phyloP scores from a whole-genome alignment of 2,113 vertebrate genomes.

The Morone saxatilis region DNA sequence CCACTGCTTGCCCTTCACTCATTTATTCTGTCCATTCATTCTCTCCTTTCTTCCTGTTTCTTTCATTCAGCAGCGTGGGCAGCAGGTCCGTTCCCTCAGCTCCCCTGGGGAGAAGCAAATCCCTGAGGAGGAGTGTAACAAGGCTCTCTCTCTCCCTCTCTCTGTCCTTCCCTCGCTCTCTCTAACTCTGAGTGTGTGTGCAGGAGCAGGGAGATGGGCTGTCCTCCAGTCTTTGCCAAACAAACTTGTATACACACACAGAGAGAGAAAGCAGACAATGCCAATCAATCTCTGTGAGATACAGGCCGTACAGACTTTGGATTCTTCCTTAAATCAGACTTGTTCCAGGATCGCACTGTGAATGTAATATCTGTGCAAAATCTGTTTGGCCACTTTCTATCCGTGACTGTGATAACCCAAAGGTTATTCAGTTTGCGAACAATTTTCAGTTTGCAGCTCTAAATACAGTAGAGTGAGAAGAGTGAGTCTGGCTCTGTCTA shows the following conservation, averaged over 20 bases:
- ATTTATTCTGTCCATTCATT: constrained; percentile 58
- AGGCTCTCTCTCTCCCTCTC: constrained; percentile 63
- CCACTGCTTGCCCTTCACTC: constrained; percentile 50
- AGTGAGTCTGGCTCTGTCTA: neutral
- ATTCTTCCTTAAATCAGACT: constrained; percentile 7
- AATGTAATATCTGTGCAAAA: neutral
- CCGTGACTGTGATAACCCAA: neutral
- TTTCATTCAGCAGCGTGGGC: constrained; percentile 69
- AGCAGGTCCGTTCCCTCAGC: constrained; percentile 73
- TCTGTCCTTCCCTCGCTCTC: constrained; percentile 46
- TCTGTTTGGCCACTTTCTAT: neutral
- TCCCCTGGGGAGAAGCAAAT: constrained; percentile 79
- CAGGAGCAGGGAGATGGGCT: constrained; percentile 74
- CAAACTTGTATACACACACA: constrained; percentile 62
- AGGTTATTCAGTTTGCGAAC: neutral
- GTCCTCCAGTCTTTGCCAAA: constrained; percentile 80
- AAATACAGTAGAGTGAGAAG: neutral
- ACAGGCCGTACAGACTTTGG: constrained; percentile 29
- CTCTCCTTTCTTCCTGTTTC: constrained; percentile 50
- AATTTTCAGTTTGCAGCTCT: neutral
- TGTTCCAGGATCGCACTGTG: neutral
- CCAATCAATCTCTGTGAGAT: constrained; percentile 53
- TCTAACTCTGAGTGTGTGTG: constrained; percentile 36
- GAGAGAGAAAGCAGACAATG: constrained; percentile 46
- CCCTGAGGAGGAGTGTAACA: constrained; percentile 76